These are phyloP conservation scores for Lepidocyrtinus sp. DNA, from an alignment of 2,888 invertebrate genomes.

Conservation along the genomic window DNA sequence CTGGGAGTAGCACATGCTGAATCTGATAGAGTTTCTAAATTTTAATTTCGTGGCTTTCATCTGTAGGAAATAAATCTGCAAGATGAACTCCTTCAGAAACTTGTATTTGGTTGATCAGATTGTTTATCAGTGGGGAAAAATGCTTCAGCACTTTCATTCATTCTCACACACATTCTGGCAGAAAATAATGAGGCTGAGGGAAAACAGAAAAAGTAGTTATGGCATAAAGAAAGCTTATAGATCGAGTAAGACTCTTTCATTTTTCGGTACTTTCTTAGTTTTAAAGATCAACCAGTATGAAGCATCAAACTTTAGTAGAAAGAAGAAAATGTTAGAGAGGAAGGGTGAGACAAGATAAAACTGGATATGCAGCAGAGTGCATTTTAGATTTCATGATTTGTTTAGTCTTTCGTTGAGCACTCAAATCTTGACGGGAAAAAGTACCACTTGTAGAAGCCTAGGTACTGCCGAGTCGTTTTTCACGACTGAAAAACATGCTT, in stretches of 20 bases:
- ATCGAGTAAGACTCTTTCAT: background rate
- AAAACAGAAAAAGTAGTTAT: background rate
- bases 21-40: no score
- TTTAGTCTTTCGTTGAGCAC: slow-evolving; percentile 6
- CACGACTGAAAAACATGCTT: background rate
- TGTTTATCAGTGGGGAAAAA: no score
- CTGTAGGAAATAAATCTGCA: no score
- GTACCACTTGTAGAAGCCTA: slow-evolving; percentile 25
- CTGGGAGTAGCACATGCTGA: no score
- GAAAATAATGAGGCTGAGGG: background rate
- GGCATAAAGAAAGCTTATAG: background rate
- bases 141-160: no score
- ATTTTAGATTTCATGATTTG: background rate
- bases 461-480: slow-evolving; percentile 17
- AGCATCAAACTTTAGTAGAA: background rate
- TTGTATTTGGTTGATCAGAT: no score
- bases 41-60: no score
- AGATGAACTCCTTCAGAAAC: no score
- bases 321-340: background rate
- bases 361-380: background rate
- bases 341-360: no score
- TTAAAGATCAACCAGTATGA: background rate
- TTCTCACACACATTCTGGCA: background rate
- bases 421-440: slow-evolving; percentile 3
- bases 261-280: no score